Evolutionary conservation across 2,888 invertebrate species (phyloP), one percentile per base, ranked within the genome.

Genomic region (Leucophenga maculata): DNA sequence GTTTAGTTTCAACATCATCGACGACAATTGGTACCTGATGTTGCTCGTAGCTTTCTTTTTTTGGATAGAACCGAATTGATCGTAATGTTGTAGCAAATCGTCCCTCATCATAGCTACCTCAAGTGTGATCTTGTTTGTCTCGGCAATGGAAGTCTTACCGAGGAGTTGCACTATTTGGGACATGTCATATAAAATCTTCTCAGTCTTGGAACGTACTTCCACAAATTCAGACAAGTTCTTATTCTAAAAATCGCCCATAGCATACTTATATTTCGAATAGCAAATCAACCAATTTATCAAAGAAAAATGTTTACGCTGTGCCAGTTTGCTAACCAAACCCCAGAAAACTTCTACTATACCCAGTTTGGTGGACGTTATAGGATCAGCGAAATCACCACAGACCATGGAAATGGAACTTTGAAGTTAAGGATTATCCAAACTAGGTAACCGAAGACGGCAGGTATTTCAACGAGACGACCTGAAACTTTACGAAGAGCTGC

Each of bases 281-380:
- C 98, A 98, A 89, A 99, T 99, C 84, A 99, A 94, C 99, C 99
- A 99, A 91, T 99, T 99, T 91, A 99, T 97, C 80, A 98, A 98
- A 72, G 99, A 99, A 93, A 99, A 99, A 91, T 99, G 99, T 89
- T 99, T 99, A 80, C 99, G 93, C 91, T 99, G 99, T 0, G 99
- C 99, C 73, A 99, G 92, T 88, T 98, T 99, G 90, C 99, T 99
- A 90, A 99, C 99, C 86, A 99, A 91, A 73, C 99, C 99, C 99
- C 99, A 99, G 91, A 99, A 99, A 90, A 99, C 99, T 90, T 99
- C 98, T 73, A 98, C 98, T 88, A 99, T 99, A 91, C 97, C 96
- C 74, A 99, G 93, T 16, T 99, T 99, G 72, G 99, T 99, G 0
- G 99, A 97, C 2, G 99, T 99, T 68, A 99, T 99, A 67, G 99